Evolutionary conservation across 2,113 vertebrate species (phyloP).

Genomic region (Ptyas mucosa): DNA sequence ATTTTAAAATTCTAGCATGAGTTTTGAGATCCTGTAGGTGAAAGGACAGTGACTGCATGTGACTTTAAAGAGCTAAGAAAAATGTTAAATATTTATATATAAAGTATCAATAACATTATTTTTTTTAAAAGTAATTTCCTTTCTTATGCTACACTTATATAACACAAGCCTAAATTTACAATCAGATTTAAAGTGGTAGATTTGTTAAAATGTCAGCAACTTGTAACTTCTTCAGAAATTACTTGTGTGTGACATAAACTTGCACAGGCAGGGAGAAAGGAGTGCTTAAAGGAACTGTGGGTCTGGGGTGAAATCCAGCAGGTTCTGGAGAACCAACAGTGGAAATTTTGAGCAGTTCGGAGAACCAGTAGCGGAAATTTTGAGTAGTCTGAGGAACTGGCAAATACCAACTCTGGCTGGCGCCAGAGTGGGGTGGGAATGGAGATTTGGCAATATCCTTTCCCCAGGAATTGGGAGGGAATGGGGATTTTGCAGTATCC

Average conservation of each 20-base stretch:
- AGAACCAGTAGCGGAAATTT: no score
- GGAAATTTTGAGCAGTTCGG: no score
- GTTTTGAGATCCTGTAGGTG: neutral
- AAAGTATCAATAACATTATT: neutral
- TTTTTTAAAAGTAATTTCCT: neutral
- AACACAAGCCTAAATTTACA: neutral
- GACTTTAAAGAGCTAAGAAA: fast-evolving
- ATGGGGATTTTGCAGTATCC: no score
- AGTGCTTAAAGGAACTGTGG: neutral
- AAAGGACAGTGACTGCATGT: neutral
- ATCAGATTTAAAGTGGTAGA: neutral
- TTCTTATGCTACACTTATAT: neutral
- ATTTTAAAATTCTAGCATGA: neutral
- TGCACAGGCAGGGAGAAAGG: neutral
- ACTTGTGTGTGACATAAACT: neutral
- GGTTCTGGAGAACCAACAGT: no score
- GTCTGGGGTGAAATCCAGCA: no score
- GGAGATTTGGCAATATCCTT: no score
- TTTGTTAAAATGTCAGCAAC: neutral
- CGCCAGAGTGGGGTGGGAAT: no score
- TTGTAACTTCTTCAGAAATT: neutral
- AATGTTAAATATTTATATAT: neutral
- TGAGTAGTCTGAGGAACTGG: no score
- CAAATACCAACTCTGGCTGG: no score
- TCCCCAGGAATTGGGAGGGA: no score